Evolutionary conservation across 2,113 vertebrate species (phyloP), one percentile per base, ranked within the genome.

Genomic region (Aepyceros melampus): DNA sequence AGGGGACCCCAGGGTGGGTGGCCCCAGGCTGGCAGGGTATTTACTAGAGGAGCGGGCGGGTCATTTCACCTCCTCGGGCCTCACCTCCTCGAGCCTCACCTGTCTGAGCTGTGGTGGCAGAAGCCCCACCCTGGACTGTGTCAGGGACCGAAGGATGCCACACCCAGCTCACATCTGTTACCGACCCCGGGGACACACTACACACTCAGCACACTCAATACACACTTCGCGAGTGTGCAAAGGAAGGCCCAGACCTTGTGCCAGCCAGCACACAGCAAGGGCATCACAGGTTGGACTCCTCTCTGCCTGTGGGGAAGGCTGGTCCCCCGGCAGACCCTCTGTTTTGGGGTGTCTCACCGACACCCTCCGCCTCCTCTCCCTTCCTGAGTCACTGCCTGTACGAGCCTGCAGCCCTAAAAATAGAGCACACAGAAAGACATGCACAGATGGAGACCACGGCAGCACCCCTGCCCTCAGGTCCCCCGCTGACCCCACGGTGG

Each of bases 341-440:
- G 51, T 43, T 89, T 60, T 21, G 83, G 89, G 83, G 56, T 91
- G 51, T 74, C 86, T 97, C 29, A 79, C 25, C 14, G 60, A 91
- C 43, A 88, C 81, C 91, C 83, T 81, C 33, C 21, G 56, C 51
- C n/a, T 29, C 76, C 55, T 87, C 74, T 94, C 45, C n/a, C 47
- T 93, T 53, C n/a, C 5, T 93, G 92, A 97, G 89, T 94, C 96
- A 96, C 87, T 91, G 74, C 85, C 79, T 96, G 11, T 62, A 71
- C 45, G 43, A 83, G 78, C 87, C 95, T 93, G 47, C 53, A 87
- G 79, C 29, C 67, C 94, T 96, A 96, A 96, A 89, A 96, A 89
- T 45, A 98, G 94, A 95, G 84, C 29, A 67, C 16, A 25, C 33
- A 88, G 31, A 62, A 49, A 96, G 74, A 76, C 55, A 81, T 27